Evolutionary conservation across 2,888 invertebrate species (phyloP).

Genomic region (Nowickia ferox): DNA sequence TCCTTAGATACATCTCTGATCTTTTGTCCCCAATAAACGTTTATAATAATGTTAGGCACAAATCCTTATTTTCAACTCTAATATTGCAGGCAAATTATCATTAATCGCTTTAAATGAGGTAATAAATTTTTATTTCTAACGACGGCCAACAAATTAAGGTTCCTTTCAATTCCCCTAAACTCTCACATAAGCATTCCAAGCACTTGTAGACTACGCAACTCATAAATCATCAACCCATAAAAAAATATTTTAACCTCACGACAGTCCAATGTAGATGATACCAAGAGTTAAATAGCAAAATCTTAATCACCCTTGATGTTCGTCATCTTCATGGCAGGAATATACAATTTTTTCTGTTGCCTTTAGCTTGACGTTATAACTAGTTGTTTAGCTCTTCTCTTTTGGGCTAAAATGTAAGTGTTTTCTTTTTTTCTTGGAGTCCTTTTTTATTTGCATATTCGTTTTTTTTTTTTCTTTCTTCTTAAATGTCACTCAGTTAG

Average conservation of each 20-base stretch:
- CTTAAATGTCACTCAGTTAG: constrained; percentile 39
- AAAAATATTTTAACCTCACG: constrained; percentile 16
- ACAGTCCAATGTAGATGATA: not conserved
- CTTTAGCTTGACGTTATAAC: constrained; percentile 47
- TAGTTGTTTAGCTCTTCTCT: constrained; percentile 41
- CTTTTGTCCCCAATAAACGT: too few species aligned
- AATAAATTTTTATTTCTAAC: not conserved
- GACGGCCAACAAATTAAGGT: not conserved
- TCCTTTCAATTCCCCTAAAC: constrained; percentile 16
- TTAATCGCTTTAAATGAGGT: constrained; percentile 6
- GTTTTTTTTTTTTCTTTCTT: constrained; percentile 10
- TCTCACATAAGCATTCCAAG: not conserved
- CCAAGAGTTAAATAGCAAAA: constrained; percentile 24
- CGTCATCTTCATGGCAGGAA: constrained; percentile 13
- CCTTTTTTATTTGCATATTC: constrained; percentile 4
- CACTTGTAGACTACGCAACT: constrained; percentile 1
- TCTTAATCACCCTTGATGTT: constrained; percentile 36
- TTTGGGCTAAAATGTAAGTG: constrained; percentile 14
- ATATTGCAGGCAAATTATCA: not conserved
- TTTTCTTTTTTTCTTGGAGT: not conserved
- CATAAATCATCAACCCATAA: constrained; percentile 50
- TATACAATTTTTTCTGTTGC: not conserved
- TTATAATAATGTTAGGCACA: not conserved
- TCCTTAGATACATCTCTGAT: too few species aligned
- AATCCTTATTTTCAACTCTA: not conserved